Evolutionary conservation across 2,888 invertebrate genomes (phyloP).

Genomic region (Melitaea athalia): DNA sequence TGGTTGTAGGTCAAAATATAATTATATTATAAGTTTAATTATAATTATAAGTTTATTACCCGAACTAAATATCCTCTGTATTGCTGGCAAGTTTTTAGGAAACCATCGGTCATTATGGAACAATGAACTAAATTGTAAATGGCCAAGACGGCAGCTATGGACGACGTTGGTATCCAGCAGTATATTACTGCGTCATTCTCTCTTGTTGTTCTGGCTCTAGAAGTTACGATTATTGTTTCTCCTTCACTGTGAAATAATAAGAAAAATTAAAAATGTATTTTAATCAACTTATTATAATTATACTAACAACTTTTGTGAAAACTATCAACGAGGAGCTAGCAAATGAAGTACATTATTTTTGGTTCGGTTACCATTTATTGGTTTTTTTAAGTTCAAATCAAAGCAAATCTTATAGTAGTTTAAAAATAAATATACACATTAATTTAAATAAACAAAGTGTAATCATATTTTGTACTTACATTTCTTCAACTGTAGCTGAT

Average conservation of each 20-base stretch:
- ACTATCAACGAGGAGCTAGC: too few species aligned
- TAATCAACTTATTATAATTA: neutral
- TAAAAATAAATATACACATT: too few species aligned
- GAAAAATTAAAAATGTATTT: neutral
- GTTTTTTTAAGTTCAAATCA: too few species aligned
- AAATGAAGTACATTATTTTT: too few species aligned
- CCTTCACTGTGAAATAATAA: conserved; percentile 82
- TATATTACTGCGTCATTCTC: conserved; percentile 83
- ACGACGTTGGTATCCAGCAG: conserved; percentile 87
- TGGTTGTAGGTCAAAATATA: neutral
- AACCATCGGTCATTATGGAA: conserved; percentile 87
- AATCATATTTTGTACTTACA: conserved; percentile 57
- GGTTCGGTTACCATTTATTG: too few species aligned
- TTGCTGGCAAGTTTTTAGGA: conserved; percentile 88
- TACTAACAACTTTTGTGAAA: neutral
- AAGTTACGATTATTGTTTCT: conserved; percentile 84
- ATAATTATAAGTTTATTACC: neutral
- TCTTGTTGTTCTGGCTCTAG: conserved; percentile 82
- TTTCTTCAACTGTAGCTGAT: conserved; percentile 74
- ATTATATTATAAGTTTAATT: neutral
- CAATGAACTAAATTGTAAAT: conserved; percentile 87
- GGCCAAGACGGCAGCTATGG: conserved; percentile 83
- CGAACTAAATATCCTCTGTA: conserved; percentile 86
- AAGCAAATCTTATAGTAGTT: too few species aligned
- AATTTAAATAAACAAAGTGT: too few species aligned